These are phyloP conservation scores for Cuniculus paca DNA, from an alignment of 2,797 vertebrate genomes.

Conservation along the genomic window DNA sequence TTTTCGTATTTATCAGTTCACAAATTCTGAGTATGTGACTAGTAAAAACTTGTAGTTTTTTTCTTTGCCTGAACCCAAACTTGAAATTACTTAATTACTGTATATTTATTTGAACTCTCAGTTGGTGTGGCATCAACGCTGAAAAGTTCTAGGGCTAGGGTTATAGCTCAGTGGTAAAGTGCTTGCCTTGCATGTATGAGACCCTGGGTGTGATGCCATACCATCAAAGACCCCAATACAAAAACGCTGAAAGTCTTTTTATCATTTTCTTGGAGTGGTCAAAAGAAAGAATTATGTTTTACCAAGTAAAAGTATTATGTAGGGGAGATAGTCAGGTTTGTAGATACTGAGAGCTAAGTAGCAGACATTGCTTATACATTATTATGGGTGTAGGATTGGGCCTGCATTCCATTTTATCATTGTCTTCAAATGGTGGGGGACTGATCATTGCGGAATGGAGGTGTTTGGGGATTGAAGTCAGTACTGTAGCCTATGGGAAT, in stretches of 20 bases:
- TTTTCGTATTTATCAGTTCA: conserved; percentile 65
- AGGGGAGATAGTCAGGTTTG: conserved; percentile 26
- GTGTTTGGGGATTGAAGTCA: conserved; percentile 26
- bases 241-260: conserved; percentile 52
- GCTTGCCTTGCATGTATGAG: background rate
- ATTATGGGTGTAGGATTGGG: background rate
- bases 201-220: background rate
- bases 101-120: conserved; percentile 64
- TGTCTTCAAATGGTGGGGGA: background rate
- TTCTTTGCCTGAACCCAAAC: conserved; percentile 47
- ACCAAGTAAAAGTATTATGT: conserved; percentile 60
- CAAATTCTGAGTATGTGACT: conserved; percentile 52
- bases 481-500: background rate
- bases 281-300: conserved; percentile 66
- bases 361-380: conserved; percentile 33
- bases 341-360: conserved; percentile 50
- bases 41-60: conserved; percentile 57
- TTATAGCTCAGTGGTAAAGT: background rate
- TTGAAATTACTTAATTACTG: conserved; percentile 54
- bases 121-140: conserved; percentile 11
- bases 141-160: background rate
- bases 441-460: background rate
- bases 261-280: conserved; percentile 46
- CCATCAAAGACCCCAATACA: background rate
- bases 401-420: background rate